phyloP scores from a whole-genome alignment of 2,888 invertebrate genomes.

The Diaprepes abbreviatus region DNA sequence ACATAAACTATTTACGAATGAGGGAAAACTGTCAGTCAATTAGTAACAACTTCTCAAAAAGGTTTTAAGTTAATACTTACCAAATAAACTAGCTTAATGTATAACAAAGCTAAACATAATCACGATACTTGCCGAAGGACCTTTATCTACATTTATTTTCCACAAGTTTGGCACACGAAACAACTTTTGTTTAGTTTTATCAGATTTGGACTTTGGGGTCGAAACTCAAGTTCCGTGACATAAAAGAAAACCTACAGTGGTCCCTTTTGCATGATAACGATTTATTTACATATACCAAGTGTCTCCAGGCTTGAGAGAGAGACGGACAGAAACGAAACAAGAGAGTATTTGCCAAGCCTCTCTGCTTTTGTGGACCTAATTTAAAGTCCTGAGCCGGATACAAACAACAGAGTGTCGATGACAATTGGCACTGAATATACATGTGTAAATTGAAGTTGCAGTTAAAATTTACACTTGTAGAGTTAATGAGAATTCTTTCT shows the following conservation, averaged over 20 bases:
- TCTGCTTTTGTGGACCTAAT: conserved; percentile 21
- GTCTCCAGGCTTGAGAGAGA: conserved; percentile 26
- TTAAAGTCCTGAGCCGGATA: background rate
- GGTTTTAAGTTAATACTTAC: too few relatives aligned
- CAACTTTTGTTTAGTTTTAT: conserved; percentile 14
- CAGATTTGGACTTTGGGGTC: conserved; percentile 16
- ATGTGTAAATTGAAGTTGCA: too few relatives aligned
- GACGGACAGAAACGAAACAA: conserved; percentile 32
- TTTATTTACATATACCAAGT: conserved; percentile 42
- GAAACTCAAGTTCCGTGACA: conserved; percentile 14
- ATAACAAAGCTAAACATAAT: background rate
- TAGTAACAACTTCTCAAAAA: too few relatives aligned
- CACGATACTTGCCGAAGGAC: background rate
- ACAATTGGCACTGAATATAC: too few relatives aligned
- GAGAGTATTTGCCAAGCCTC: conserved; percentile 22
- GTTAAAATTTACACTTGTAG: too few relatives aligned
- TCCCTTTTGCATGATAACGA: conserved; percentile 38
- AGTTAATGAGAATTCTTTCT: too few relatives aligned
- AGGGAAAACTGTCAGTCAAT: too few relatives aligned
- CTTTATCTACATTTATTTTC: conserved; percentile 7
- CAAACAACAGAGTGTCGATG: background rate
- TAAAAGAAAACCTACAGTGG: conserved; percentile 15
- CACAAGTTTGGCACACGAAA: conserved; percentile 12
- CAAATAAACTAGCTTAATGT: background rate
- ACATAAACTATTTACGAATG: too few relatives aligned